Percentiles rank a stretch among this genome's conserved stretches.
Conservation (phyloP, 2,888 invertebrate genomes). For the Eulithis prunata region DNA sequence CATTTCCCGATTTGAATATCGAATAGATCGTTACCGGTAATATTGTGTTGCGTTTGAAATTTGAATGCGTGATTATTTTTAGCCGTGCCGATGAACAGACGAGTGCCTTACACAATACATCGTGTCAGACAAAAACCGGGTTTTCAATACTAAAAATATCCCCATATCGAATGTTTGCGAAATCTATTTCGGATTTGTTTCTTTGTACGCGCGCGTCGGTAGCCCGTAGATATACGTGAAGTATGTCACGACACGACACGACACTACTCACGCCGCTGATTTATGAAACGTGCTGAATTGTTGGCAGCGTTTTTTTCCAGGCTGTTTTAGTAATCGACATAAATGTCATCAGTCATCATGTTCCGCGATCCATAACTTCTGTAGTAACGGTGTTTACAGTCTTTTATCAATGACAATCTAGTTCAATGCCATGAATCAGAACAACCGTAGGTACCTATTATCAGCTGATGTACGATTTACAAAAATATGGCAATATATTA, state of each 20-base stretch:
- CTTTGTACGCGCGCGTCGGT: constrained; percentile 47
- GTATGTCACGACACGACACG: constrained; percentile 19
- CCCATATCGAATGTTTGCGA: constrained; percentile 82
- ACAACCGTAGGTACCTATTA: no score
- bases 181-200: constrained; percentile 79
- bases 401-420: neutral
- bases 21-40: constrained; percentile 49
- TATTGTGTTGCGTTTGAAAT: constrained; percentile 52
- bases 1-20: constrained; percentile 42
- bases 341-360: constrained; percentile 11
- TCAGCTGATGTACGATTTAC: no score
- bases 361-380: neutral
- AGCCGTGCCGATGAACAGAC: constrained; percentile 63
- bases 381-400: neutral
- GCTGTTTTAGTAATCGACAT: constrained; percentile 37
- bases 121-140: constrained; percentile 78
- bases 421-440: no score
- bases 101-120: constrained; percentile 78
- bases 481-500: constrained; percentile 19
- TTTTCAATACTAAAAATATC: constrained; percentile 80
- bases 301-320: constrained; percentile 27
- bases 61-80: constrained; percentile 65
- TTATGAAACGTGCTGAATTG: constrained; percentile 18
- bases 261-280: constrained; percentile 11
- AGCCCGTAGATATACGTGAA: constrained; percentile 9